A percentile compares a stretch with the other conserved stretches of the same genome.
Conservation (phyloP, 2,888 invertebrate genomes). For the Parasteatoda lunata region DNA sequence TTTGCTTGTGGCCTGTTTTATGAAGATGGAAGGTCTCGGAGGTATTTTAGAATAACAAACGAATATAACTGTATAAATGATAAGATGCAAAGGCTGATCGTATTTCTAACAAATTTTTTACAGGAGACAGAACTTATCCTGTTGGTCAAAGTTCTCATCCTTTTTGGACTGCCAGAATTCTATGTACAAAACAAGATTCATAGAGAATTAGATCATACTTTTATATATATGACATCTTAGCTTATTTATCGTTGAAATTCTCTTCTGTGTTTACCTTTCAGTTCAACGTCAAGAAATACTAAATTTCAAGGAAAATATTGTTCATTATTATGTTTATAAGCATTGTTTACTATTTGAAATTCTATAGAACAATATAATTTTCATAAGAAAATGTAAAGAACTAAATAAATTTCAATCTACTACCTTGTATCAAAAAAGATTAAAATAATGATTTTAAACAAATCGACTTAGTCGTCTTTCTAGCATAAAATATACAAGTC, state of each 20-base stretch:
- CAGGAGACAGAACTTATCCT: slow-evolving; percentile 55
- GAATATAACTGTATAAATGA: slow-evolving; percentile 12
- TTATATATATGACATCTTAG: slow-evolving; percentile 59
- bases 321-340: too few relatives aligned
- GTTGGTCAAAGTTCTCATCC: slow-evolving; percentile 66
- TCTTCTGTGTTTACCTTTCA: slow-evolving; percentile 36
- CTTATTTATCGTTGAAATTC: slow-evolving; percentile 46
- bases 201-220: slow-evolving; percentile 68
- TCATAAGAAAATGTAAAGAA: too few relatives aligned
- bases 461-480: too few relatives aligned
- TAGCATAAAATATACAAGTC: too few relatives aligned
- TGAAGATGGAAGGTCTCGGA: slow-evolving; percentile 22
- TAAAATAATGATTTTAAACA: too few relatives aligned
- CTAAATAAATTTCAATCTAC: too few relatives aligned
- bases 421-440: too few relatives aligned
- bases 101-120: slow-evolving; percentile 61
- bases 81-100: slow-evolving; percentile 42
- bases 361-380: too few relatives aligned
- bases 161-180: slow-evolving; percentile 67
- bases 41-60: slow-evolving; percentile 21
- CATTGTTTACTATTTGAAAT: too few relatives aligned
- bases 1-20: slow-evolving; percentile 7
- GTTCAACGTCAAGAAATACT: background rate
- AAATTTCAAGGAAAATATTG: too few relatives aligned
- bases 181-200: slow-evolving; percentile 68